Conservation (phyloP, 2,888 invertebrate genomes). For the Nymphalis urticae region DNA sequence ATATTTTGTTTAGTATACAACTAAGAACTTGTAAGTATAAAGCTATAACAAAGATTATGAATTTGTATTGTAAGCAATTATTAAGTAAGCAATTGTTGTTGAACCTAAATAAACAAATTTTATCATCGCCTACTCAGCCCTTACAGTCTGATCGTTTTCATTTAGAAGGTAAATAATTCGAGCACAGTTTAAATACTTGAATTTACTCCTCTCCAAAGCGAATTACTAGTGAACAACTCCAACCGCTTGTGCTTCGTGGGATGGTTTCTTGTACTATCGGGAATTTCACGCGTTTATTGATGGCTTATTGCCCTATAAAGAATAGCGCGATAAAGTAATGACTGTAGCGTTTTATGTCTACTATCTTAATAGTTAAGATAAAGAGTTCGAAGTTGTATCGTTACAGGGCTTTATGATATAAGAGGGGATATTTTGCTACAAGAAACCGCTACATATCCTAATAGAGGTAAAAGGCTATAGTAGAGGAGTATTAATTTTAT, state of each 20-base stretch:
- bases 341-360: conserved; percentile 21
- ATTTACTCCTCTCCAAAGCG: too few species aligned
- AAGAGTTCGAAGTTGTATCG: conserved; percentile 4
- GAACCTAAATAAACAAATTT: too few species aligned
- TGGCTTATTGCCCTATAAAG: conserved; percentile 26
- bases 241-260: not conserved
- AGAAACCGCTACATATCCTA: not conserved
- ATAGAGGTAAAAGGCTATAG: not conserved
- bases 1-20: too few species aligned
- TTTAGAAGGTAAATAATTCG: too few species aligned
- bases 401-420: not conserved
- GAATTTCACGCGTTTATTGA: conserved; percentile 25
- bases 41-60: too few species aligned
- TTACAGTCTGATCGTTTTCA: too few species aligned
- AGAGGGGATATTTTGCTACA: not conserved
- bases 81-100: too few species aligned
- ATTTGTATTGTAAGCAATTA: too few species aligned
- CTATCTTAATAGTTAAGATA: conserved; percentile 27
- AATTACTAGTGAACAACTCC: not conserved
- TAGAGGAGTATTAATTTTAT: not conserved
- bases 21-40: too few species aligned
- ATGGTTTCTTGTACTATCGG: conserved; percentile 18
- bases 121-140: too few species aligned
- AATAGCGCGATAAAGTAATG: conserved; percentile 29
- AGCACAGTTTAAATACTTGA: too few species aligned